Percentiles rank a stretch among this genome's conserved stretches.
Conservation (phyloP, 2,888 invertebrate species). For the Lasioglossum oenotherae region DNA sequence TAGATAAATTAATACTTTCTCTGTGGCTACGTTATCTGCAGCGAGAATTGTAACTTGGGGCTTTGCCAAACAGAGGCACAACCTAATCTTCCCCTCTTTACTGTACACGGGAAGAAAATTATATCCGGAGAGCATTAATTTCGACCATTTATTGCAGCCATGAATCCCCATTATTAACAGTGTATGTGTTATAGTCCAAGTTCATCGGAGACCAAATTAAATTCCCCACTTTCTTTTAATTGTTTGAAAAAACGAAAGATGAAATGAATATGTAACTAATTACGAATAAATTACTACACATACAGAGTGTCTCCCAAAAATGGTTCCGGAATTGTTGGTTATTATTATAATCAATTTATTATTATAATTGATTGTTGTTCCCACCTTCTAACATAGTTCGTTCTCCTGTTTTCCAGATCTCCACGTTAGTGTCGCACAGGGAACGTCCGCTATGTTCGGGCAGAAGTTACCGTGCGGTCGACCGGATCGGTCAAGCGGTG, state of each 20-base stretch:
- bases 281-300: neutral
- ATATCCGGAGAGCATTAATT: neutral
- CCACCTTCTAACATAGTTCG: neutral
- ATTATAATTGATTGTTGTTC: no score
- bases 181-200: neutral
- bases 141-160: neutral
- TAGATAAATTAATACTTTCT: slow-evolving; percentile 28
- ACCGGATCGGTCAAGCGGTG: slow-evolving; percentile 97
- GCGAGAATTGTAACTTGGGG: slow-evolving; percentile 24
- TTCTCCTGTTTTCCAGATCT: slow-evolving; percentile 88
- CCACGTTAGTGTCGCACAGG: slow-evolving; percentile 94
- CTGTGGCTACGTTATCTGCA: slow-evolving; percentile 24
- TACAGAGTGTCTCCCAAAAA: neutral
- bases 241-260: no score
- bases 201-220: neutral
- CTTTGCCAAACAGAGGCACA: slow-evolving; percentile 24
- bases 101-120: slow-evolving; percentile 2
- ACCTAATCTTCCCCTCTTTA: slow-evolving; percentile 39
- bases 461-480: slow-evolving; percentile 90
- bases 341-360: no score
- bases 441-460: slow-evolving; percentile 87
- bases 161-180: neutral
- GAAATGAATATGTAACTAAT: neutral
- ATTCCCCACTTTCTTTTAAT: neutral
- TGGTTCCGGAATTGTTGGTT: neutral